These are phyloP conservation scores for Nothocercus nigrocapillus DNA, from an alignment of 2,113 vertebrate genomes.

Conservation along the genomic window DNA sequence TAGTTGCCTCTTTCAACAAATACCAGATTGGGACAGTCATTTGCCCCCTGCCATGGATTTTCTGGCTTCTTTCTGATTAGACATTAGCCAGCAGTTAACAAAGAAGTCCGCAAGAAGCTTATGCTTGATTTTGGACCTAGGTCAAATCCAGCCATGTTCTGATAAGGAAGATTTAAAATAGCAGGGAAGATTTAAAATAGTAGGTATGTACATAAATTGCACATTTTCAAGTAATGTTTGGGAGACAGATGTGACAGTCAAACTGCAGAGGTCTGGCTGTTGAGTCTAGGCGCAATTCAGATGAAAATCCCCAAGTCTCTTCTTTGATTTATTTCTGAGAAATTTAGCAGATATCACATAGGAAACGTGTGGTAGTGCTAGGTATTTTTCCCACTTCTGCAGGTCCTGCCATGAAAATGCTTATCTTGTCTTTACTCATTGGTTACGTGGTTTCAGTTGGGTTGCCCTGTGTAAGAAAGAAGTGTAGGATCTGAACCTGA, in stretches of 20 bases:
- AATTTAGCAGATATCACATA: neutral
- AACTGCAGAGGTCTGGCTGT: neutral
- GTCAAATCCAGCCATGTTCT: neutral
- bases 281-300: neutral
- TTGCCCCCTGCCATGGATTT: neutral
- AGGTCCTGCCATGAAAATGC: neutral
- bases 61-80: neutral
- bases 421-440: neutral
- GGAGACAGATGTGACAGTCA: neutral
- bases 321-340: neutral
- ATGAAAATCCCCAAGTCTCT: neutral
- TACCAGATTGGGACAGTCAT: neutral
- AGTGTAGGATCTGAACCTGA: neutral
- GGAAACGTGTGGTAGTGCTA: neutral
- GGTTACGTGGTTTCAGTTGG: neutral
- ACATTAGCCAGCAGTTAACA: neutral
- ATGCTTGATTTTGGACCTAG: neutral
- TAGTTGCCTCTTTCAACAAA: conserved; percentile 19
- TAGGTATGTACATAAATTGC: neutral
- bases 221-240: neutral
- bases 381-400: neutral
- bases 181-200: neutral
- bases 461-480: neutral
- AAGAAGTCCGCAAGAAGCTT: neutral
- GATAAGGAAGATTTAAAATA: conserved; percentile 37